Base-by-base conservation (phyloP, 2,113 vertebrate species). In the Myiagra hebetior region DNA sequence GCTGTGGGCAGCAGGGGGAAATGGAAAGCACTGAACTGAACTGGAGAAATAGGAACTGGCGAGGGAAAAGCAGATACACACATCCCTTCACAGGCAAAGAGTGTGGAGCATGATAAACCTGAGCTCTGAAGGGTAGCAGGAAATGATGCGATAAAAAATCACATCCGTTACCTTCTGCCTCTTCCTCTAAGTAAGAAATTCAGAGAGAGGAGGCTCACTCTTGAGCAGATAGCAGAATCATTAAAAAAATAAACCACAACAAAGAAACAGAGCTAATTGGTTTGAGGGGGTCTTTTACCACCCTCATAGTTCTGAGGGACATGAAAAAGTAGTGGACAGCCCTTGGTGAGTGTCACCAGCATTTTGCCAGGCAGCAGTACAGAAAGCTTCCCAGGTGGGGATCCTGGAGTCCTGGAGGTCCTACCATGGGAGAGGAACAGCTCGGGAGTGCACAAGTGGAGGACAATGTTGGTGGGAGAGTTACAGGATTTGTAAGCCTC, bases 71-170 rank as follows among this genome's bases (percentile, higher is more conserved):
- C 73, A 70, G 68, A 84, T 28, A 44, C 4, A 4, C 39, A 42
- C 56, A 44, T 78, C 87, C 77, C 39, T 87, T 63, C 60, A 47
- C 64, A 72, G 74, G 22, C 67, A 74, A 49, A 39, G 69, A 35
- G 19, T 1, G 19, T n/a, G 70, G 35, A 88, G 42, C 4, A 0
- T 0, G 0, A n/a, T 17, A n/a, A 76, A 59, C 50, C 52, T 5
- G 30, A 68, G 77, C 68, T 87, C 68, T 64, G 52, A 89, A 49
- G 9, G 53, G 55, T 2, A 67, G 46, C 59, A 47, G 79, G 68
- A 89, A 93, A 93, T 26, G 80, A 53, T 39, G 52, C 0, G 0
- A 50, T 17, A 9, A 84, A 88, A 84, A 84, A 64, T 56, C 64
- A 74, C 6, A 4, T 70, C 73, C 33, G 3, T 70, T 57, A 7